phyloP scores from a whole-genome alignment of 2,888 invertebrate species.

The Tipula lateralis region DNA sequence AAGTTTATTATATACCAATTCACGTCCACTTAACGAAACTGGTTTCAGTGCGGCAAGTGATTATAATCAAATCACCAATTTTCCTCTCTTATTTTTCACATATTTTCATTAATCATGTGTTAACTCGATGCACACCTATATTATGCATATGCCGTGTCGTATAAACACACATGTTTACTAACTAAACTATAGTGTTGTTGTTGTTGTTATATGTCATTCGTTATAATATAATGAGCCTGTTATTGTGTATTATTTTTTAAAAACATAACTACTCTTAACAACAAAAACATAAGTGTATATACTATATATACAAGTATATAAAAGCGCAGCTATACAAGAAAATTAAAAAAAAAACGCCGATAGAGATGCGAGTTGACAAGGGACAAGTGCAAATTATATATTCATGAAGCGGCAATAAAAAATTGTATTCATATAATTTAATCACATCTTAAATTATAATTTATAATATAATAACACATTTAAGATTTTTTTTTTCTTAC shows the following conservation, averaged over 20 bases:
- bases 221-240: constrained; percentile 13
- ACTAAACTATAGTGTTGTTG: background rate
- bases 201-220: background rate
- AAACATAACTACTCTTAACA: background rate
- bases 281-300: background rate
- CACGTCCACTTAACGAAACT: background rate
- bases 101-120: constrained; percentile 11
- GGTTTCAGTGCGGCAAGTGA: background rate
- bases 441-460: constrained; percentile 26
- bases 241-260: background rate
- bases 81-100: background rate
- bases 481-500: background rate
- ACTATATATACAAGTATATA: background rate
- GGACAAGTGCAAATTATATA: constrained; percentile 28
- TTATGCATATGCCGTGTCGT: background rate
- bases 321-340: background rate
- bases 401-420: background rate
- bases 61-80: background rate
- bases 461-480: constrained; percentile 28
- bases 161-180: background rate
- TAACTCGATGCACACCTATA: background rate
- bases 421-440: constrained; percentile 21
- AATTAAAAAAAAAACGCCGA: constrained; percentile 2
- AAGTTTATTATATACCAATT: background rate
- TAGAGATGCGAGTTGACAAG: background rate